phyloP scores from a whole-genome alignment of 2,888 invertebrate genomes.

The Panopea generosa region DNA sequence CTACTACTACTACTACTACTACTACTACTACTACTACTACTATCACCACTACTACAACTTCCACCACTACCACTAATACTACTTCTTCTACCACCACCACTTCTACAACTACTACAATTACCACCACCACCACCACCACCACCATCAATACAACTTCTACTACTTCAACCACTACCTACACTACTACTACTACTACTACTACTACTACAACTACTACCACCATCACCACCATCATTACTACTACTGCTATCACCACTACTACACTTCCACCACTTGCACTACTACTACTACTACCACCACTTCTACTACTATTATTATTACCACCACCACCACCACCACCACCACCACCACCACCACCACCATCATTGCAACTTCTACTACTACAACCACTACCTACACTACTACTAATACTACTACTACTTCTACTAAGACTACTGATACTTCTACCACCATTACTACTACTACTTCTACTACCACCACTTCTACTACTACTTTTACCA shows the following conservation, averaged over 20 bases:
- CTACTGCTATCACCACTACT: constrained; percentile 2
- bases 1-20: constrained; percentile 4
- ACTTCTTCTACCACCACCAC: background rate
- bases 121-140: background rate
- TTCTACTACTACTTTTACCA: no score
- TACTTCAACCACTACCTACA: background rate
- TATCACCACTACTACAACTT: constrained; percentile 1
- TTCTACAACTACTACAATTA: background rate
- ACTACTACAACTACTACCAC: constrained; percentile 6
- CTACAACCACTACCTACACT: background rate
- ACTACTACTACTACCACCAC: background rate
- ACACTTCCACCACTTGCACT: background rate
- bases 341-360: constrained; percentile 2
- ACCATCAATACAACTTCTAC: background rate
- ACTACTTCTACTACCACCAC: background rate
- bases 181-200: constrained; percentile 8
- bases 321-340: constrained; percentile 2
- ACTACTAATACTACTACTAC: background rate
- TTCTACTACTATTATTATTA: constrained; percentile 5
- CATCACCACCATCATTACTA: background rate
- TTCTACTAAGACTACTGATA: background rate
- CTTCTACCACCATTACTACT: background rate
- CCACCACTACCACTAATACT: constrained; percentile 2
- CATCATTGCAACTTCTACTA: background rate
- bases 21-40: constrained; percentile 10